These are phyloP conservation scores for Euplagia quadripunctaria DNA, from an alignment of 2,888 invertebrate genomes.

Conservation along the genomic window DNA sequence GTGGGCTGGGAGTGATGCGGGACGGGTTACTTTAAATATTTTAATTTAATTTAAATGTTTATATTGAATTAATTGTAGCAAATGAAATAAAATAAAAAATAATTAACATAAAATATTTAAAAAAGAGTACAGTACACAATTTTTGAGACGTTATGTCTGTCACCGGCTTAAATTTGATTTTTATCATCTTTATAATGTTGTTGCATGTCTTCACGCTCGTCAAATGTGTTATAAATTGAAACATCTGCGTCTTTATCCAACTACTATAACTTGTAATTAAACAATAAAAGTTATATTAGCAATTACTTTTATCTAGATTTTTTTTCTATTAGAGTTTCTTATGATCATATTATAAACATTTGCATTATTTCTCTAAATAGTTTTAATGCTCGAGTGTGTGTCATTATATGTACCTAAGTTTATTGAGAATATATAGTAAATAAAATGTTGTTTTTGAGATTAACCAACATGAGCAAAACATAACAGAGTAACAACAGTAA, in stretches of 20 bases:
- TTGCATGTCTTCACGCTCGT: conserved; percentile 65
- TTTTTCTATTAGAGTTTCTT: neutral
- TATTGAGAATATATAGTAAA: too few relatives aligned
- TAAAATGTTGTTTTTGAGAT: too few relatives aligned
- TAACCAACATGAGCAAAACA: too few relatives aligned
- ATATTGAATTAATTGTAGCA: too few relatives aligned
- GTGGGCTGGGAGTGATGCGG: too few relatives aligned
- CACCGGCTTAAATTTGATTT: conserved; percentile 30
- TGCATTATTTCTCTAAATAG: neutral
- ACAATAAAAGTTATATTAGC: conserved; percentile 10
- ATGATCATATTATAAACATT: neutral
- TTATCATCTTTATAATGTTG: conserved; percentile 33
- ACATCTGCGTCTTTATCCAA: conserved; percentile 31
- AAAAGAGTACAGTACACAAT: too few relatives aligned
- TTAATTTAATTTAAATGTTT: too few relatives aligned
- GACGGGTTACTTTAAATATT: too few relatives aligned
- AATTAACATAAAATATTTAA: too few relatives aligned
- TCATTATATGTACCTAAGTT: neutral
- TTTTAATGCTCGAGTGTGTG: neutral
- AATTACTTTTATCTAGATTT: conserved; percentile 12
- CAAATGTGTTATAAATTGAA: conserved; percentile 52
- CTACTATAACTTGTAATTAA: conserved; percentile 17
- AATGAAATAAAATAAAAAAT: too few relatives aligned
- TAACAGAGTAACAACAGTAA: too few relatives aligned
- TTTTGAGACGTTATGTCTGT: conserved; percentile 10